phyloP scores from a whole-genome alignment of 2,888 invertebrate species.

The Argyresthia albistria region DNA sequence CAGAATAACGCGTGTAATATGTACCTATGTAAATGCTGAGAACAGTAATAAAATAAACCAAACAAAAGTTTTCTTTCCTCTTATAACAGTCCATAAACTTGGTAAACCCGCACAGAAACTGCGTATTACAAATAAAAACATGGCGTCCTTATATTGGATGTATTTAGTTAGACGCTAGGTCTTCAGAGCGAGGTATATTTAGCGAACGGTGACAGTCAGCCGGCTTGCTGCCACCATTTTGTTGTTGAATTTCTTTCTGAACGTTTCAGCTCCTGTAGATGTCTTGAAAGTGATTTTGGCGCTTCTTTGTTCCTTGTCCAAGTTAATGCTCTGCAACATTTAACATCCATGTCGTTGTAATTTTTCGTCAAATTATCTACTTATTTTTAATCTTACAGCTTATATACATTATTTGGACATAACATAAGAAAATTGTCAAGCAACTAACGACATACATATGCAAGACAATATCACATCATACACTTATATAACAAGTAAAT shows the following conservation, averaged over 20 bases:
- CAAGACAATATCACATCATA: not conserved
- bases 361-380: constrained; percentile 6
- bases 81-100: no score
- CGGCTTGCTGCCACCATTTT: constrained; percentile 66
- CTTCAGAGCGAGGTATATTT: no score
- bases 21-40: no score
- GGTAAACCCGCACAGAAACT: no score
- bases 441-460: not conserved
- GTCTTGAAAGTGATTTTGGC: constrained; percentile 56
- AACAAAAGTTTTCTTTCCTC: no score
- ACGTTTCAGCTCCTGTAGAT: constrained; percentile 42
- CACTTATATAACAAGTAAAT: not conserved
- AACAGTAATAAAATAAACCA: no score
- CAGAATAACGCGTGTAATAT: no score
- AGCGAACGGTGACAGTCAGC: constrained; percentile 36
- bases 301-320: constrained; percentile 53
- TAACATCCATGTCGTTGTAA: constrained; percentile 17
- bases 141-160: no score
- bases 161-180: no score
- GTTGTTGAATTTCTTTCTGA: constrained; percentile 59
- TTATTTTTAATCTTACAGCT: not conserved
- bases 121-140: no score
- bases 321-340: constrained; percentile 54
- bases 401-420: not conserved
- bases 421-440: constrained; percentile 28